Base-by-base conservation (phyloP, 2,888 invertebrate species). In the Melanostoma mellinum region DNA sequence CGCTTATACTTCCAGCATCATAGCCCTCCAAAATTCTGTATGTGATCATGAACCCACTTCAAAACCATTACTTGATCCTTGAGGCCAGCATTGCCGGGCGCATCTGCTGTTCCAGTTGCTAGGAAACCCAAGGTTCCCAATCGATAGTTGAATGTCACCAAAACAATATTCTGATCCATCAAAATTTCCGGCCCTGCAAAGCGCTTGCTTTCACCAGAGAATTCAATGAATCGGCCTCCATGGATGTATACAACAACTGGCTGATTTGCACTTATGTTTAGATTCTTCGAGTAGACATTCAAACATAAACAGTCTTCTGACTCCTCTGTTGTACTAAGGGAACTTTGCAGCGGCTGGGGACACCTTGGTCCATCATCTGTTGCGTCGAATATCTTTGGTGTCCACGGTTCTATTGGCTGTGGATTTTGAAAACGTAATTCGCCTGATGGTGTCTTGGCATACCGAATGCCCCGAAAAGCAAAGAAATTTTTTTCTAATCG, bases 11-110 rank as follows among this genome's bases (percentile, higher is more conserved):
- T 0, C 93, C 93, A 0, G 92, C 92, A 85, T 93, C 92, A 87
- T 93, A 93, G 0, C 95, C 95, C 95, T 0, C 95, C 95, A 86
- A 95, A 95, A 0, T 92, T 89, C 0, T 90, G 92, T 71, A 95
- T 94, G 87, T 95, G 94, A 20, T 92, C 89, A 85, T 93, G 92
- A 2, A 95, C 92, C 95, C 95, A 95, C 86, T 93, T 92, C 60
- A 95, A 89, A 0, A 93, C 94, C 0, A 91, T 88, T 1, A 95
- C 94, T 90, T 95, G 95, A 89, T 95, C 95, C 88, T 95, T 95
- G 55, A 94, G 89, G 0, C 94, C 95, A 50, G 93, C 93, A 89
- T 95, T 95, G 3, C 95, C 95, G 0, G 95, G 94, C 0, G 94
- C 94, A 33, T 93, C 91, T 10, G 92, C 91, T 73, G 94, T 94